Percentiles rank a stretch among this genome's conserved stretches.
Evolutionary conservation across 2,113 vertebrate species (phyloP).

Genomic region (Clarias gariepinus): DNA sequence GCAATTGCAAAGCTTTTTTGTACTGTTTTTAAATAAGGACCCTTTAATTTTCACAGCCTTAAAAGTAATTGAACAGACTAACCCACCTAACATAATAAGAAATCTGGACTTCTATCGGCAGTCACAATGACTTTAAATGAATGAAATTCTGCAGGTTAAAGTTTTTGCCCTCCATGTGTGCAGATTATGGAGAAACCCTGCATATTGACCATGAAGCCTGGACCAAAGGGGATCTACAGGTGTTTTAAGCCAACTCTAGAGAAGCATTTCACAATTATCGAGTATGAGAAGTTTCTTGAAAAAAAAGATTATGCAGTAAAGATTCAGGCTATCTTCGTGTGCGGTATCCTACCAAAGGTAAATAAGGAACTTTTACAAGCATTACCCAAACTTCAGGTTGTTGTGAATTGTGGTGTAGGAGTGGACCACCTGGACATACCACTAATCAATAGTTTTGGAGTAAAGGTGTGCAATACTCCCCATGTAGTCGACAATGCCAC

Average conservation of each 20-base stretch:
- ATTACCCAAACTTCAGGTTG: conserved; percentile 71
- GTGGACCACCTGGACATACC: conserved; percentile 77
- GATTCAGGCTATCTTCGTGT: conserved; percentile 71
- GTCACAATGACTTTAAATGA: too few relatives aligned
- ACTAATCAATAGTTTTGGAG: conserved; percentile 71
- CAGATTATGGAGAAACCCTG: conserved; percentile 63
- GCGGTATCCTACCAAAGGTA: conserved; percentile 56
- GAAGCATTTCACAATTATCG: conserved; percentile 73
- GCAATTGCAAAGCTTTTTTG: too few relatives aligned
- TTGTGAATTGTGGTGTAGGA: conserved; percentile 76
- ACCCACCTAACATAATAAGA: too few relatives aligned
- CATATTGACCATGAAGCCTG: conserved; percentile 64
- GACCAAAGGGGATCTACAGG: conserved; percentile 58
- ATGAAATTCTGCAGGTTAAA: neutral
- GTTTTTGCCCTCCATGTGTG: neutral
- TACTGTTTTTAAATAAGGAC: too few relatives aligned
- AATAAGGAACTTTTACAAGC: conserved; percentile 64
- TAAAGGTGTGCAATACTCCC: conserved; percentile 77
- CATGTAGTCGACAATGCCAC: conserved; percentile 70
- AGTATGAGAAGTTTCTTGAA: conserved; percentile 67
- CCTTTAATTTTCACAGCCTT: too few relatives aligned
- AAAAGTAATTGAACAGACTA: too few relatives aligned
- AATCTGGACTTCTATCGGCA: too few relatives aligned
- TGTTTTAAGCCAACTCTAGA: conserved; percentile 61
- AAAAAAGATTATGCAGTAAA: conserved; percentile 65